Evolutionary conservation across 2,888 invertebrate genomes (phyloP).

Genomic region (Deilephila elpenor): DNA sequence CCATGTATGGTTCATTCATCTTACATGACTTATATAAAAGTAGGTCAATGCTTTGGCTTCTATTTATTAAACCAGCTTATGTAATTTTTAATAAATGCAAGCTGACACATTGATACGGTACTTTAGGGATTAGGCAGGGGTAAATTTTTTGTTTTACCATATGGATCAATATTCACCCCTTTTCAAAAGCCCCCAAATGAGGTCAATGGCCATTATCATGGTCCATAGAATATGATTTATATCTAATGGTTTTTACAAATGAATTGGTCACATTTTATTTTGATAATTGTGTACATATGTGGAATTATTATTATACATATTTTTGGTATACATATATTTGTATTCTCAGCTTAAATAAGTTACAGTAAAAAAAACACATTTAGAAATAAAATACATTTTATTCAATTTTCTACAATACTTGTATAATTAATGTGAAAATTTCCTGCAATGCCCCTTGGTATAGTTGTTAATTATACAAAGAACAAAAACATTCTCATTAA

Average conservation of each 20-base stretch:
- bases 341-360: too few relatives aligned
- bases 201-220: slow-evolving; percentile 16
- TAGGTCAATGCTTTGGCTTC: slow-evolving; percentile 14
- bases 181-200: slow-evolving; percentile 9
- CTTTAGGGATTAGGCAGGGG: slow-evolving; percentile 10
- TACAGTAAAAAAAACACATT: too few relatives aligned
- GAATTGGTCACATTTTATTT: not conserved
- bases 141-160: slow-evolving; percentile 33
- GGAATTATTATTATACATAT: not conserved
- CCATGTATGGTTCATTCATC: not conserved
- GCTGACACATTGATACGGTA: not conserved
- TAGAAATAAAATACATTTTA: too few relatives aligned
- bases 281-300: not conserved
- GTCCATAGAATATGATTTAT: slow-evolving; percentile 8
- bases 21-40: not conserved
- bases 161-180: slow-evolving; percentile 35
- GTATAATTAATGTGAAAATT: too few relatives aligned
- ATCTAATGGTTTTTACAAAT: not conserved
- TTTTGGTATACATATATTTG: not conserved
- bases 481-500: too few relatives aligned
- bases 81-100: not conserved
- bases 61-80: not conserved
- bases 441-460: too few relatives aligned
- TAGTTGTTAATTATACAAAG: too few relatives aligned
- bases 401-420: too few relatives aligned